Conservation (phyloP, 2,797 vertebrate genomes). For the Threskiornis aethiopicus region DNA sequence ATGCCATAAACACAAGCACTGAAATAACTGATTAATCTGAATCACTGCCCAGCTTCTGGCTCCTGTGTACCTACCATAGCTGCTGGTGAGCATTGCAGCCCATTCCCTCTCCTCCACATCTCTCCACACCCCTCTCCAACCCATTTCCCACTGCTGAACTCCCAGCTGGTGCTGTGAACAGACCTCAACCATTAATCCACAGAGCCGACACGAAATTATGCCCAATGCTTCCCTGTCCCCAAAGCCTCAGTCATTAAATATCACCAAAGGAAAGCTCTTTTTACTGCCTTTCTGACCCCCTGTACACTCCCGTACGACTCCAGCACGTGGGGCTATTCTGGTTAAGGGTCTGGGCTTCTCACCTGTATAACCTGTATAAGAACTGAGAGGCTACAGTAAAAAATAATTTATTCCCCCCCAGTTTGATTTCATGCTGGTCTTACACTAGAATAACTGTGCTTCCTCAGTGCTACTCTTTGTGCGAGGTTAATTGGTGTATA, state of each 20-base stretch:
- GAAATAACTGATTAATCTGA: not conserved
- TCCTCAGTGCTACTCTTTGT: not conserved
- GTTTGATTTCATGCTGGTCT: not conserved
- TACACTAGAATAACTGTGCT: not conserved
- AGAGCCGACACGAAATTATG: not conserved
- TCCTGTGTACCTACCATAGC: not conserved
- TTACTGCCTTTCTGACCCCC: not conserved
- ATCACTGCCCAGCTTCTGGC: not conserved
- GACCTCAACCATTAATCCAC: fast-evolving
- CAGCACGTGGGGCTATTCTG: not conserved
- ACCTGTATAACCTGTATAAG: not conserved
- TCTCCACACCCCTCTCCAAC: not conserved
- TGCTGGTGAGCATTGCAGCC: not conserved
- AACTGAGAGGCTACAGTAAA: not conserved
- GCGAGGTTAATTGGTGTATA: not conserved
- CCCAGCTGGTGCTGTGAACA: not conserved
- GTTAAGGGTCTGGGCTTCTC: not conserved
- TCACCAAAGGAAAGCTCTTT: not conserved
- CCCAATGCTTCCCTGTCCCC: not conserved
- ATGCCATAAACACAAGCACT: not conserved
- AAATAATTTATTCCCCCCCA: not conserved
- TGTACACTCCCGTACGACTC: fast-evolving
- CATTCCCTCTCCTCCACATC: not conserved
- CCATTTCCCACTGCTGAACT: not conserved
- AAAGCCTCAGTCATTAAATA: not conserved